Evolutionary conservation across 2,888 invertebrate species (phyloP), one percentile per base, ranked within the genome.

Genomic region (Smittia aterrima): DNA sequence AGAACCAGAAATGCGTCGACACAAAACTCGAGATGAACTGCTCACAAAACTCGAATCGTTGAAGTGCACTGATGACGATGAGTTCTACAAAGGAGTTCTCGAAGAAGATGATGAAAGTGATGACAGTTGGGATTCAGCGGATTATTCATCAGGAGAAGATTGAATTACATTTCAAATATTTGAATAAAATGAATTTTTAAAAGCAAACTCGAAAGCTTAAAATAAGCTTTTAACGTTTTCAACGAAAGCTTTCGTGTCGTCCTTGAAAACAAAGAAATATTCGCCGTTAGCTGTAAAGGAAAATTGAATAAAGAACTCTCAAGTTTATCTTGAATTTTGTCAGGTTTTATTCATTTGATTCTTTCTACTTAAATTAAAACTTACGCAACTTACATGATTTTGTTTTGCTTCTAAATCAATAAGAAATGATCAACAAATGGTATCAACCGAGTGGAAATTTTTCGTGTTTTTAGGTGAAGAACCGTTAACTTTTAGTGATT

Each of bases 31-130:
- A 27, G 83, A 83, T 27, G 82, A 83, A 76, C 78, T 85, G 62
- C 78, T 83, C 13, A 79, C 79, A 27, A 86, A 86, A 79, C 82
- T 86, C 38, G 84, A 85, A 75, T 79, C 83, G 71, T 77, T 86
- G 13, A 81, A 79, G 24, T 79, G 81, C 25, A 80, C 80, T 24
- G 78, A 78, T 58, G 79, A 79, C 2, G 79, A 79, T 1, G 76
- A 78, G 32, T 80, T 79, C 53, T 78, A 79, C 67, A 79, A 78
- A 75, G 80, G 81, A 74, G 79, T 79, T 75, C 80, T 78, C 70
- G 77, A 78, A 47, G 80, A 79, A 66, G 80, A 79, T 68, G 83
- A 82, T 72, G 78, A 83, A 66, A 79, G 78, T 11, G 64, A 64
- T 64, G 64, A 64, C 4, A 27, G 16, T 13, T 64, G 64, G 64